Base-by-base conservation (phyloP, 2,888 invertebrate genomes). In the Drosophila phalerata region DNA sequence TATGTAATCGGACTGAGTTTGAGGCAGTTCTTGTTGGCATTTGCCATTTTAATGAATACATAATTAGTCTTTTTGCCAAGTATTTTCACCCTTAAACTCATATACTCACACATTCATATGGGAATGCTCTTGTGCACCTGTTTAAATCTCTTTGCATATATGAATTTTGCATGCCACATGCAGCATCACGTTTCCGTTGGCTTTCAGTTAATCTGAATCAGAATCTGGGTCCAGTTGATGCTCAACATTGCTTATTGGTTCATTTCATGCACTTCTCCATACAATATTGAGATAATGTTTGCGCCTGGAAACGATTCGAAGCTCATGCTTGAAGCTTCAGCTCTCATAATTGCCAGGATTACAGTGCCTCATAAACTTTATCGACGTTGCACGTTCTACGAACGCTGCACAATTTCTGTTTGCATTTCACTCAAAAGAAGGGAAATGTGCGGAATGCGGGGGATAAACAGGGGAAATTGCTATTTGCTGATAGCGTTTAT, bases 1-100 rank as follows among this genome's bases (percentile, higher is more conserved):
- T 17, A 17, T 8, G 32, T 45, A 60, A 57, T 34, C 25, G 38
- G 2, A 22, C 15, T 25, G 38, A 38, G 45, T 19, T 15, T 30
- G 56, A 48, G 72, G 34, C 30, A 13, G 32, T 48, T 67, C 67
- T 51, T 73, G 69, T 42, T 85, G 77, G 74, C 85, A 77, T 86
- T 84, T 81, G 77, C 68, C 75, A 77, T 85, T 90, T 89, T 89
- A 90, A 89, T 89, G 88, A 89, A 89, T 90, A 89, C 77, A 79
- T 89, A 90, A 90, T 89, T 89, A 87, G 90, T 85, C 78, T 80
- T 82, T 81, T 88, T 85, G 83, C 88, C 70, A 57, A 72, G 47
- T 68, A 45, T 69, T 68, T 71, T 69, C 69, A 65, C 32, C 65
- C 77, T 55, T 71, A 47, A 57, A 34, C 28, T 22, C 15, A 53